Evolutionary conservation across 2,113 vertebrate species (phyloP).

Genomic region (Mormyrus iriodes): DNA sequence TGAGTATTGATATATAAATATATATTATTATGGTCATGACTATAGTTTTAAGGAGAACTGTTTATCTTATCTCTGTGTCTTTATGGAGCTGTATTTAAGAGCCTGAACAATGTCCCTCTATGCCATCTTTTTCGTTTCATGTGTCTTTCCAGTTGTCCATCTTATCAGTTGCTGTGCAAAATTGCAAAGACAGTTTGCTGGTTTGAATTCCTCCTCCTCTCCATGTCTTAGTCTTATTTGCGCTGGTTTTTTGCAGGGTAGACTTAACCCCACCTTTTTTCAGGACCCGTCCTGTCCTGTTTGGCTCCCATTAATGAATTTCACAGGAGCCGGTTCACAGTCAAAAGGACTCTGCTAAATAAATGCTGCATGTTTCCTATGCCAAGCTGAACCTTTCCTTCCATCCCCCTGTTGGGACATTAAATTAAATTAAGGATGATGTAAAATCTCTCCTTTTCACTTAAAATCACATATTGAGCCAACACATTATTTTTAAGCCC

Average conservation of each 20-base stretch:
- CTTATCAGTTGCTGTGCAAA: not conserved
- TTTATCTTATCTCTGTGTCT: conserved; percentile 45
- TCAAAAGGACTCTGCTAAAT: not conserved
- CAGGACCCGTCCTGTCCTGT: not conserved
- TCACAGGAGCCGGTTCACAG: not conserved
- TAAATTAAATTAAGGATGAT: not conserved
- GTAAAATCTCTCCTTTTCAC: not conserved
- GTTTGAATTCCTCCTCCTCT: not conserved
- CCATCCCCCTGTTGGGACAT: not conserved
- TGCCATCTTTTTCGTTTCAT: conserved; percentile 38
- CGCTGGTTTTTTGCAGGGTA: not conserved
- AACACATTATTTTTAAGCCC: not conserved
- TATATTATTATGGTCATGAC: conserved; percentile 42
- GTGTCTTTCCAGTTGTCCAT: not conserved
- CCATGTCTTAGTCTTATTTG: not conserved
- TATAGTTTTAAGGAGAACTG: conserved; percentile 41
- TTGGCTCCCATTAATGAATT: not conserved
- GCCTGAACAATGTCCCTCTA: conserved; percentile 26
- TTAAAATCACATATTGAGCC: not conserved
- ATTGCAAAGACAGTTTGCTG: conserved; percentile 4
- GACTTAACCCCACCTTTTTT: not conserved
- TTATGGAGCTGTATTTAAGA: conserved; percentile 55
- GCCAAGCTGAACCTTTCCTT: not conserved
- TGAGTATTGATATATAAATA: conserved; percentile 63
- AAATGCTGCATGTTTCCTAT: not conserved